phyloP scores from a whole-genome alignment of 1,140 invertebrate species.

The Nasonia giraulti region DNA sequence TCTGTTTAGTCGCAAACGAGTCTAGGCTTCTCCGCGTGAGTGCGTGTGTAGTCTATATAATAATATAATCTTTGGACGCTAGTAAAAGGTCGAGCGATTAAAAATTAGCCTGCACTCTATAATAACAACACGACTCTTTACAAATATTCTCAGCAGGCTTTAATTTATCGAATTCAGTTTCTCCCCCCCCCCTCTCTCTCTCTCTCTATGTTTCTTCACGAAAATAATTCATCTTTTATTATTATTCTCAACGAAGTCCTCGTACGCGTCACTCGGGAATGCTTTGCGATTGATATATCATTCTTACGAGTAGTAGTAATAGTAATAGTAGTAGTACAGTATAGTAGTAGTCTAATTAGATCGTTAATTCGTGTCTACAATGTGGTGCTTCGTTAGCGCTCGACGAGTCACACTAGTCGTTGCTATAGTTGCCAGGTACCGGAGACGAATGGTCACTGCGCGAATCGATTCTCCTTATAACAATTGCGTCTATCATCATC shows the following conservation, averaged over 20 bases:
- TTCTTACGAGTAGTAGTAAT: not conserved
- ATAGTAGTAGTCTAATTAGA: not conserved
- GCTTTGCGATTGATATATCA: not conserved
- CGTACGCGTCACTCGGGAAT: not conserved
- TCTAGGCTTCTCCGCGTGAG: not conserved
- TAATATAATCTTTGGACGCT: not conserved
- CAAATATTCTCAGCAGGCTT: conserved; percentile 21
- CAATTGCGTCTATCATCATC: no score
- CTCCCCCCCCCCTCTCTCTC: not conserved
- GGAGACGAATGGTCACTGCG: no score
- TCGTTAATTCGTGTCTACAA: no score
- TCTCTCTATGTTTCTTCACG: conserved; percentile 20
- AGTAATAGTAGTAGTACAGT: not conserved
- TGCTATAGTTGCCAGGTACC: no score
- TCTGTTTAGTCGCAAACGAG: not conserved
- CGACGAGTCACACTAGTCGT: no score
- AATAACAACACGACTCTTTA: conserved; percentile 36
- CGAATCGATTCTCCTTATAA: no score
- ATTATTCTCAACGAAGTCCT: not conserved
- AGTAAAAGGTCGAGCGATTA: conserved; percentile 1
- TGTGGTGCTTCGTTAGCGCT: no score
- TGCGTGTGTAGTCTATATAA: not conserved
- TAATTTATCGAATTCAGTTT: conserved; percentile 13
- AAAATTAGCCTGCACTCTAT: not conserved
- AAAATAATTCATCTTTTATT: conserved; percentile 20